Conservation (phyloP, 2,797 vertebrate genomes). For the Taeniopygia guttata region DNA sequence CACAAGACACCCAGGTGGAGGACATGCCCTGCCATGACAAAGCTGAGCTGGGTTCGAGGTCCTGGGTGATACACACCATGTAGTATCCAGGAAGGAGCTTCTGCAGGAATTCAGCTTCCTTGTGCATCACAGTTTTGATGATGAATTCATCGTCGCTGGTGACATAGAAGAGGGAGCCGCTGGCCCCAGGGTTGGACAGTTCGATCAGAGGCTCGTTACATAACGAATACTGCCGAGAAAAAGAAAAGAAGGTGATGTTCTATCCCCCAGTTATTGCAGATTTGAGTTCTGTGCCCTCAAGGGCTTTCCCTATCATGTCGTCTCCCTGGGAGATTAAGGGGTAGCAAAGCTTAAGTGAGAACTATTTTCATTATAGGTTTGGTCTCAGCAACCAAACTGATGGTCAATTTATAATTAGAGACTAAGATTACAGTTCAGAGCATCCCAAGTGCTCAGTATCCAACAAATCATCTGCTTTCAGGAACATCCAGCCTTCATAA, state of each 20-base stretch:
- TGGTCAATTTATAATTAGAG: conserved; percentile 3
- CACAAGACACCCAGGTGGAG: background rate
- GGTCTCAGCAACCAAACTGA: background rate
- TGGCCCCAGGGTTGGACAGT: conserved; percentile 95
- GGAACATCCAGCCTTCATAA: background rate
- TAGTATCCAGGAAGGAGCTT: conserved; percentile 98
- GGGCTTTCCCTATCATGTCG: background rate
- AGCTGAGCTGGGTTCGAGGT: rapidly evolving
- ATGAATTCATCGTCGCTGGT: conserved; percentile 98
- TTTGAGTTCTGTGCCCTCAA: background rate
- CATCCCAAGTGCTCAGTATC: background rate
- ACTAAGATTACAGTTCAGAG: background rate
- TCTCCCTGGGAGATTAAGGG: background rate
- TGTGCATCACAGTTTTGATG: conserved; percentile 99
- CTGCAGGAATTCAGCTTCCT: conserved; percentile 97
- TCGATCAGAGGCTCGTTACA: conserved; percentile 97
- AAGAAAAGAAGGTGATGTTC: background rate
- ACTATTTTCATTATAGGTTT: background rate
- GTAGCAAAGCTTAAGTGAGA: background rate
- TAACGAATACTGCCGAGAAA: conserved; percentile 85
- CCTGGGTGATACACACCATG: conserved; percentile 81
- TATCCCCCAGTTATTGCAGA: background rate
- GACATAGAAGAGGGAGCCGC: conserved; percentile 95
- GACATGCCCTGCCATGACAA: background rate
- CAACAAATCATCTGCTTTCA: conserved; percentile 18